Percentiles rank a stretch among this genome's conserved stretches.
Evolutionary conservation across 2,888 invertebrate genomes (phyloP).

Genomic region (Morpho helenor): DNA sequence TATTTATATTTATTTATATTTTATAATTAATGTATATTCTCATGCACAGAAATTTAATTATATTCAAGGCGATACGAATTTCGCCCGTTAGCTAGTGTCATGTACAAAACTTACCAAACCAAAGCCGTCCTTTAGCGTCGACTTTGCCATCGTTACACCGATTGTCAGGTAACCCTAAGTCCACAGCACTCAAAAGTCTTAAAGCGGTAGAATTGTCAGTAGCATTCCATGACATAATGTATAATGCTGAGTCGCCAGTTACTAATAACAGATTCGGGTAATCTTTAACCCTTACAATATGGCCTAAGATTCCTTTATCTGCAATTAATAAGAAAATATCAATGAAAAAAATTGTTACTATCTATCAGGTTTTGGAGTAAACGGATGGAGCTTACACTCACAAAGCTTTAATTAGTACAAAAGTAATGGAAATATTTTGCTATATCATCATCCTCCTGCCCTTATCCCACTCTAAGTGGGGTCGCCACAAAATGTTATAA

Average conservation of each 20-base stretch:
- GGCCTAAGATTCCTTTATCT: conserved; percentile 75
- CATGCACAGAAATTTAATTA: too few relatives aligned
- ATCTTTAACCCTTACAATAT: conserved; percentile 71
- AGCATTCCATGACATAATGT: conserved; percentile 54
- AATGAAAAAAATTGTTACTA: conserved; percentile 7
- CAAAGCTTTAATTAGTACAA: neutral
- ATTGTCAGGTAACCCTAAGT: conserved; percentile 68
- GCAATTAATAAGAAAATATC: conserved; percentile 14
- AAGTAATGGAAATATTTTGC: neutral
- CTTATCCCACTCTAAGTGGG: too few relatives aligned
- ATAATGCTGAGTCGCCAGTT: conserved; percentile 60
- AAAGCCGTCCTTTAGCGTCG: conserved; percentile 82
- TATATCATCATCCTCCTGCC: neutral
- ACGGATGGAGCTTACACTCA: neutral
- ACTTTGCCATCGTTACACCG: conserved; percentile 85
- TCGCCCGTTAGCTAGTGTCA: too few relatives aligned
- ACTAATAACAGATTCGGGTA: conserved; percentile 60
- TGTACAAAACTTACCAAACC: conserved; percentile 74
- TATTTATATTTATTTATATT: too few relatives aligned
- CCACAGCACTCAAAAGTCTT: conserved; percentile 50
- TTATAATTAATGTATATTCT: too few relatives aligned
- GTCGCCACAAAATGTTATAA: too few relatives aligned
- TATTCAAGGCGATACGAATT: too few relatives aligned
- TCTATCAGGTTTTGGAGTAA: neutral
- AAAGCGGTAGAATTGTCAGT: conserved; percentile 43